Evolutionary conservation across 2,888 invertebrate species (phyloP).

Genomic region (Philaethria dido): DNA sequence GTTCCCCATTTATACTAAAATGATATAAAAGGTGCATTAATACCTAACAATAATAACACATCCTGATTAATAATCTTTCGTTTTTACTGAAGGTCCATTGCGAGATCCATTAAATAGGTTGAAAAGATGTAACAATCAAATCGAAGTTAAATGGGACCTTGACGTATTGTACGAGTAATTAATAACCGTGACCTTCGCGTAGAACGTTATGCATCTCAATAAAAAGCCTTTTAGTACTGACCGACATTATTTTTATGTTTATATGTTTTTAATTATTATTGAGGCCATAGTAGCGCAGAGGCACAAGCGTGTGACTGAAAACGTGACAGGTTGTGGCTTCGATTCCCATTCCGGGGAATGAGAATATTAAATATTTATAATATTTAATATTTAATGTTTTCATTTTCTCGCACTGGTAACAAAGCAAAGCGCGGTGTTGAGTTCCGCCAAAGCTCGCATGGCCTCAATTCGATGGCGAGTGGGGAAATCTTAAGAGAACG

Average conservation of each 20-base stretch:
- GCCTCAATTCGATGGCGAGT: too few relatives aligned
- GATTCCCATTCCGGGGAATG: background rate
- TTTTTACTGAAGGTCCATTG: conserved; percentile 10
- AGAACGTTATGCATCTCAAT: conserved; percentile 7
- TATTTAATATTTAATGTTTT: background rate
- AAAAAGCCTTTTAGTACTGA: conserved; percentile 17
- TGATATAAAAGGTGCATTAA: too few relatives aligned
- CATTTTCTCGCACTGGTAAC: too few relatives aligned
- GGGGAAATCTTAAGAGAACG: too few relatives aligned
- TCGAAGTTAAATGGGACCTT: conserved; percentile 18
- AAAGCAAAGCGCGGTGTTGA: too few relatives aligned
- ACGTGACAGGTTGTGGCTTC: background rate
- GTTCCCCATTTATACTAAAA: too few relatives aligned
- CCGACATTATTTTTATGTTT: conserved; percentile 9
- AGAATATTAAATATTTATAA: background rate
- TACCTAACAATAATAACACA: background rate
- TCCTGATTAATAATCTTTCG: background rate
- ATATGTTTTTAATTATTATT: conserved; percentile 2
- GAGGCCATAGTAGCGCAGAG: background rate
- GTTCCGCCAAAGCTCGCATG: too few relatives aligned
- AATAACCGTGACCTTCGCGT: conserved; percentile 25
- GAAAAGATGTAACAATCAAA: conserved; percentile 10
- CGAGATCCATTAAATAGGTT: background rate
- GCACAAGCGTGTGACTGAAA: background rate
- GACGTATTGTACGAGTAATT: conserved; percentile 19